Evolutionary conservation across 2,797 vertebrate species (phyloP), one percentile per base, ranked within the genome.

Genomic region (Myotis vivesi): DNA sequence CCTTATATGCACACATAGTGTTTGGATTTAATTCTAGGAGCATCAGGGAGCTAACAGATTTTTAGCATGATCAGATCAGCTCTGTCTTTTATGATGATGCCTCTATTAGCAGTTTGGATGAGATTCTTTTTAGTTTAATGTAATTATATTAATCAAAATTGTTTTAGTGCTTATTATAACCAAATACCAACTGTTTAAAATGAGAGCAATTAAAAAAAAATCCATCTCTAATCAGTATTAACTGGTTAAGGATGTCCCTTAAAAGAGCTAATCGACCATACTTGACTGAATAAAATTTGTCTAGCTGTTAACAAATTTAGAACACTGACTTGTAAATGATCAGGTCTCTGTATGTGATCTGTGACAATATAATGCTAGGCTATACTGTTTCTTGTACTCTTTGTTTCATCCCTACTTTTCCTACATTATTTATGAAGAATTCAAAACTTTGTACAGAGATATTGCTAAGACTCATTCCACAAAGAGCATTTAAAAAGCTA

Each of bases 101-200:
- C 20, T 87, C n/a, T 89, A 25, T 82, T 22, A 82, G 49, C 16
- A 51, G n/a, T 81, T 81, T 75, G 44, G 33, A 64, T 87, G 49
- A 75, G 25, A 57, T 59, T 75, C 12, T 91, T 87, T 87, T 11
- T 33, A 30, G 57, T 87, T 87, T 75, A 49, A 76, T 49, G 12
- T 51, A 51, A 89, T 72, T 88, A 64, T 1, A 9, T 82, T 94
- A 53, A 82, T 71, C 22, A 83, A 8, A 87, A 36, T 83, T 68
- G 62, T 62, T 76, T 71, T 76, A 53, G 30, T 92, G 28, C 44
- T 92, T 76, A 62, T 83, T 76, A 76, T 59, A 88, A 62, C 6
- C 69, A 92, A 51, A 83, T 71, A 83, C 36, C 30, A 88, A 44
- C 62, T 53, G 23, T 88, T 88, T 71, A 85, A 94, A 90, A 90